Evolutionary conservation across 2,113 vertebrate genomes (phyloP), one percentile per base, ranked within the genome.

Genomic region (Misgurnus anguillicaudatus): DNA sequence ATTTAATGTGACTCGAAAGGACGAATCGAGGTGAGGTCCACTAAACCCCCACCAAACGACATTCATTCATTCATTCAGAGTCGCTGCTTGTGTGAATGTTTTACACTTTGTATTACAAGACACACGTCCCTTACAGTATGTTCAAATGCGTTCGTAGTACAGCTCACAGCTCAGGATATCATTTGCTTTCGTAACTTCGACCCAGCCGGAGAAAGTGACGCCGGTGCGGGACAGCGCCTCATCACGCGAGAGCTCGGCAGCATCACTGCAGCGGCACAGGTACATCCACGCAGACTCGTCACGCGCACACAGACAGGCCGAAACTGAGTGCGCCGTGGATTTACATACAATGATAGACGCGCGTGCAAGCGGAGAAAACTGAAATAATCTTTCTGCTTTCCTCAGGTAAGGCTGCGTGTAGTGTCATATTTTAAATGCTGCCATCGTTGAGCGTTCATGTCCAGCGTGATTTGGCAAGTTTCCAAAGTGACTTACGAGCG

Each of bases 241-340:
- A 39, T 75, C 80, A 41, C 80, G 74, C 74, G 80, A 82, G 80
- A 82, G 65, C 80, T 19, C 70, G 67, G 74, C 75, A 82, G 62
- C 62, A n/a, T 47, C 57, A 62, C 72, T 77, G 80, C 80, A 82
- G 75, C 75, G 75, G 80, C 75, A 82, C 80, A 82, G 75, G 75
- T 82, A 67, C 80, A 45, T 77, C 51, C 66, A 58, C 48, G 73
- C 74, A 58, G 65, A 66, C 21, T 38, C 75, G 65, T 65, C 67
- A 79, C 58, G 10, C 70, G 47, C 51, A 19, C 45, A 53, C 58
- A 63, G n/a, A 53, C 58, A 4, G n/a, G 55, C 39, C 62, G 9
- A 61, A 19, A 38, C 64, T 60, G 58, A 53, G 57, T 38, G 48
- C 19, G 47, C 58, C 47, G 64, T 55, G 79, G 62, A 78, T 24